Evolutionary conservation across 2,797 vertebrate genomes (phyloP).

Genomic region (Allobates femoralis): DNA sequence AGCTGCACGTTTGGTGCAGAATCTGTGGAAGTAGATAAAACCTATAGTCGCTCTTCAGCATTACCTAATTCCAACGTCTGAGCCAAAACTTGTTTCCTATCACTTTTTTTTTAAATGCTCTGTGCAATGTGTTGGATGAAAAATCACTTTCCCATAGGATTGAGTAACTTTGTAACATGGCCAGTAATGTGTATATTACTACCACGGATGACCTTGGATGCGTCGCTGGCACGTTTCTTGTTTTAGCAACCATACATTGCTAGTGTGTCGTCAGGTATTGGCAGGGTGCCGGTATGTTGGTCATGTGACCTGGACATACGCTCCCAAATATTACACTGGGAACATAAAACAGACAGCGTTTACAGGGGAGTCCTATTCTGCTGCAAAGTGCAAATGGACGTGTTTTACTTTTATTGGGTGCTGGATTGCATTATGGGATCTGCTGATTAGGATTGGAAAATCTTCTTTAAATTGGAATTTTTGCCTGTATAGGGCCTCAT

Average conservation of each 20-base stretch:
- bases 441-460: too few species aligned
- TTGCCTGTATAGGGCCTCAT: too few species aligned
- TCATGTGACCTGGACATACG: neutral
- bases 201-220: slow-evolving; percentile 32
- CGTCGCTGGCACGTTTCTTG: neutral
- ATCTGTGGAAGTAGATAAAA: too few species aligned
- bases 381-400: neutral
- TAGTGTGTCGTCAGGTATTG: neutral
- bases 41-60: too few species aligned
- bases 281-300: neutral
- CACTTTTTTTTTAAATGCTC: slow-evolving; percentile 23
- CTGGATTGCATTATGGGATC: too few species aligned
- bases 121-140: slow-evolving; percentile 11
- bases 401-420: neutral
- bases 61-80: neutral
- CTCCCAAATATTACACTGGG: neutral
- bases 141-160: neutral
- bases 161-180: neutral
- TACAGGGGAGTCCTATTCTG: neutral
- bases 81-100: neutral
- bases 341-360: neutral
- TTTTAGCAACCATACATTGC: slow-evolving; percentile 24
- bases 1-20: too few species aligned
- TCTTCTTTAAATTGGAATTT: too few species aligned
- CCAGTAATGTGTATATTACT: neutral